These are phyloP conservation scores for Pterostichus niger DNA, from an alignment of 2,888 invertebrate genomes.

Conservation along the genomic window DNA sequence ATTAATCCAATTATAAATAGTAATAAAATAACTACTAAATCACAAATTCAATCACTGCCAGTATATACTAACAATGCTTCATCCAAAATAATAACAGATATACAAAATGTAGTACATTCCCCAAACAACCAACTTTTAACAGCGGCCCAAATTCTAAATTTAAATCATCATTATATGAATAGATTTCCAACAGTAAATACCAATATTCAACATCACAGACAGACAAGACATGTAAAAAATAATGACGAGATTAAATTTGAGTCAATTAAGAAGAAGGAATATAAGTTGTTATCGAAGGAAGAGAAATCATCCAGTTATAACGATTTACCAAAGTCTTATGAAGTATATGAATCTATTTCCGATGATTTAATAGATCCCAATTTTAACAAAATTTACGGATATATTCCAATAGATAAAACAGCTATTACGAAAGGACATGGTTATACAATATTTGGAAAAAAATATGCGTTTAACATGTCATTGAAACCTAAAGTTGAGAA, in stretches of 20 bases:
- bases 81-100: background rate
- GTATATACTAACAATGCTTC: background rate
- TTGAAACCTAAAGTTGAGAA: background rate
- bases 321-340: constrained; percentile 23
- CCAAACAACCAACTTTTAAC: background rate
- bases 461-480: constrained; percentile 33
- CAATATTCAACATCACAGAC: background rate
- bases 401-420: constrained; percentile 27
- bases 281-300: constrained; percentile 3
- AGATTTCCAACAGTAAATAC: background rate
- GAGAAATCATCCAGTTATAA: constrained; percentile 22
- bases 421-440: constrained; percentile 16
- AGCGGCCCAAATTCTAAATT: background rate
- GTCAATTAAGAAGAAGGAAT: background rate
- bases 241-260: background rate
- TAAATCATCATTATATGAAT: background rate
- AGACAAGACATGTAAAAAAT: background rate
- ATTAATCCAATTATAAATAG: background rate
- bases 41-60: background rate
- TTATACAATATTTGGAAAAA: constrained; percentile 41
- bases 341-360: constrained; percentile 38
- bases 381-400: constrained; percentile 41
- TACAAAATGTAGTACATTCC: background rate
- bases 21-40: background rate
- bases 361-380: constrained; percentile 17